Base-by-base conservation (phyloP, 2,797 vertebrate species). In the Spheniscus humboldti region DNA sequence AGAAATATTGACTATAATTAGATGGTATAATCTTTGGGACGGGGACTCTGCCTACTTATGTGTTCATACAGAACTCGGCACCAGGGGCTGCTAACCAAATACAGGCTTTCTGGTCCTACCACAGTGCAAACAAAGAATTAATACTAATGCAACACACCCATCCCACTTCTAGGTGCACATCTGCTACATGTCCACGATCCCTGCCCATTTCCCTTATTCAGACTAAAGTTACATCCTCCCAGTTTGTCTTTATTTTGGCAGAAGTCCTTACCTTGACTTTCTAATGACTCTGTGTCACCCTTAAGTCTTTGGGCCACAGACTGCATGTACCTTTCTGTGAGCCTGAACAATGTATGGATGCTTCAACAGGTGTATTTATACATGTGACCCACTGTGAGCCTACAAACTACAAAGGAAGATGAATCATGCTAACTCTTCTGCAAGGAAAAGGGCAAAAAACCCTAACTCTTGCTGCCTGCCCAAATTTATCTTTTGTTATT, bases 1-100 rank as follows among this genome's bases (percentile, higher is more conserved):
- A 90, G 64, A 83, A 92, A 31, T 94, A 85, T 41, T 94, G 73
- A 55, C 68, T 94, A 55, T 96, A 96, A 96, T 96, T 91, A 95
- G 55, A 88, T 57, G 20, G 13, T 30, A n/a, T 69, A 78, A 90
- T 96, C 93, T 88, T 69, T 92, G 82, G 76, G 69, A 88, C 4
- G 15, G 62, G 56, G 57, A 81, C 45, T 75, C 57, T 91, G 19
- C n/a, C 59, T 85, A 15, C 52, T 79, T 64, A 28, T 7, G 27
- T 45, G 71, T 71, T 94, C n/a, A 45, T 19, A 47, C 10, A 77
- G 75, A 95, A 31, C 52, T 87, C 37, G 20, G 39, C 69, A 83
- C 37, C 28, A 75, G 53, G 18, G 18, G 4, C 57, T 94, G 64
- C 72, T 53, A 75, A 76, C 18, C 33, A 80, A n/a, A 75, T 53